Evolutionary conservation across 2,797 vertebrate genomes (phyloP).

Genomic region (Phataginus tetradactyla): DNA sequence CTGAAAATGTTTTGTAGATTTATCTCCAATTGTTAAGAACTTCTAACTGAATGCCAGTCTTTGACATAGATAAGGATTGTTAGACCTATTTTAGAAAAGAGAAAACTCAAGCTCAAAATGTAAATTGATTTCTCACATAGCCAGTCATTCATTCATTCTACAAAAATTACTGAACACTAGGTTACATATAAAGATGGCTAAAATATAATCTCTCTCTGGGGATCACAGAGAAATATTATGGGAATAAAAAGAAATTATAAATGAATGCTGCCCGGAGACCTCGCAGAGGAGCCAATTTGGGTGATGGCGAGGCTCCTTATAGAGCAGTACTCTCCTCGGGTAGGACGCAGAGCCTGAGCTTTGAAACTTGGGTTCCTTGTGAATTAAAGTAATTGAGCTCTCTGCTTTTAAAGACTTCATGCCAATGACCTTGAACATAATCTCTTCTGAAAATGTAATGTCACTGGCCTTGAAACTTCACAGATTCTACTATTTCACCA

Average conservation of each 20-base stretch:
- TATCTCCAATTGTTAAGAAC: not conserved
- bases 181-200: slow-evolving; percentile 11
- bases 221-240: not conserved
- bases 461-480: not conserved
- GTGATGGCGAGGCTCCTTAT: not conserved
- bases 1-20: slow-evolving; percentile 1
- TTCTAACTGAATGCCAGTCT: not conserved
- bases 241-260: not conserved
- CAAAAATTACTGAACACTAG: not conserved
- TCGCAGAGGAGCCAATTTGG: not conserved
- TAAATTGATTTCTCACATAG: not conserved
- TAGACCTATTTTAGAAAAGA: slow-evolving; percentile 25
- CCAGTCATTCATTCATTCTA: not conserved
- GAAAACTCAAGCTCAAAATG: slow-evolving; percentile 14
- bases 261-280: not conserved
- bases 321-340: not conserved
- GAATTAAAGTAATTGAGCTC: not conserved
- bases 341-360: not conserved
- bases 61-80: not conserved
- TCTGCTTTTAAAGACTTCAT: slow-evolving; percentile 14
- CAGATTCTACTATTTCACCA: not conserved
- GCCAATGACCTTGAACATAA: not conserved
- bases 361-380: not conserved
- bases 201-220: not conserved
- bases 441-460: not conserved